Conservation (phyloP, 2,113 vertebrate species). For the Trogon surrucura region DNA sequence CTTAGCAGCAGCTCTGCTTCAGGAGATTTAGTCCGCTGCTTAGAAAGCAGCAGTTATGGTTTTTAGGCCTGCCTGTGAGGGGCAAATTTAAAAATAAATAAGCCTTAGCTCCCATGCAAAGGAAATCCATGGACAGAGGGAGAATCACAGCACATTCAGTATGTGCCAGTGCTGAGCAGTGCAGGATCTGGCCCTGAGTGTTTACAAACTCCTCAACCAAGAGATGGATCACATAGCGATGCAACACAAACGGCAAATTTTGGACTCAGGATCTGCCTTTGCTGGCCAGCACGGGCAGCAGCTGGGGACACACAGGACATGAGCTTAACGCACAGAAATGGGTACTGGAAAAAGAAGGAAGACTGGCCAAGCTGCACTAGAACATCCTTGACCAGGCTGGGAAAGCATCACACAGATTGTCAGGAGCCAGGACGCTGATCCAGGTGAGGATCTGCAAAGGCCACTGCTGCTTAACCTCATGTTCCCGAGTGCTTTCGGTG, state of each 20-base stretch:
- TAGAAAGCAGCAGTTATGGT: neutral
- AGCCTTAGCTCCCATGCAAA: neutral
- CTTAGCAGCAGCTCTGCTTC: neutral
- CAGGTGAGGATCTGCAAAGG: neutral
- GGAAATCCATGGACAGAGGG: neutral
- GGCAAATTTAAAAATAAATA: neutral
- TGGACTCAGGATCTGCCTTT: neutral
- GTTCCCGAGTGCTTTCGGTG: accelerated
- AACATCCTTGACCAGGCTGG: neutral
- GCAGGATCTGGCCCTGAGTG: neutral
- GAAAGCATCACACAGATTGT: neutral
- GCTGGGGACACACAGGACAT: neutral
- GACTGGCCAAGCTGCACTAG: neutral
- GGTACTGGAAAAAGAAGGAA: neutral
- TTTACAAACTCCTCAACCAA: neutral
- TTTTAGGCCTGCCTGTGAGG: neutral
- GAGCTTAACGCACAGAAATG: neutral
- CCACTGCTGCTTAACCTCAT: neutral
- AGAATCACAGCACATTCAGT: neutral
- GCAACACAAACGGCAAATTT: neutral
- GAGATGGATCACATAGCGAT: neutral
- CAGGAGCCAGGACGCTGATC: neutral
- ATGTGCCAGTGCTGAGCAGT: neutral
- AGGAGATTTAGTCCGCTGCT: neutral
- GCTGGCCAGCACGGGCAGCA: neutral